phyloP scores from a whole-genome alignment of 2,797 vertebrate species.

The Phalloptychus januarius region DNA sequence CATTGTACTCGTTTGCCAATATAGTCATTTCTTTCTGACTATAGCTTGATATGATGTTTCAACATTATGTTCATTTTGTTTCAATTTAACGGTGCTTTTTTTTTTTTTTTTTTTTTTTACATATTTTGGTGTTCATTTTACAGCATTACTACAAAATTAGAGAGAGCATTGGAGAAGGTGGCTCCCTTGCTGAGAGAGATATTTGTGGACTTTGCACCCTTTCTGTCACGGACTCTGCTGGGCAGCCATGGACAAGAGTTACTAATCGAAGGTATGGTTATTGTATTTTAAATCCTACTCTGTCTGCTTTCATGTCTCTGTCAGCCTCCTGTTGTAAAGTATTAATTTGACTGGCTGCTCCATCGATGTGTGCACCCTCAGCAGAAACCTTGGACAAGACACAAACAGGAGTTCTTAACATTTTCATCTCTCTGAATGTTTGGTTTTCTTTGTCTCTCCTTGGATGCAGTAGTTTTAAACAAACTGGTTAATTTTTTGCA shows the following conservation, averaged over 20 bases:
- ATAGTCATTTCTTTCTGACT: slow-evolving; percentile 20
- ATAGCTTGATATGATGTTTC: slow-evolving; percentile 18
- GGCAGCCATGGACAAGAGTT: slow-evolving; percentile 97
- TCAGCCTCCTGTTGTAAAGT: slow-evolving; percentile 1
- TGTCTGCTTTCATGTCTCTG: slow-evolving; percentile 24
- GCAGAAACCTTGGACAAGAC: slow-evolving; percentile 49
- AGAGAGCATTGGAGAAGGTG: slow-evolving; percentile 90
- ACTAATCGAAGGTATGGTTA: slow-evolving; percentile 92
- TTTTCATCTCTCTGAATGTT: slow-evolving; percentile 37
- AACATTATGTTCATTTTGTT: not conserved
- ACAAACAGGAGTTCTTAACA: slow-evolving; percentile 37
- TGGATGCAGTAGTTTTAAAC: slow-evolving; percentile 48
- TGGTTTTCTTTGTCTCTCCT: slow-evolving; percentile 30
- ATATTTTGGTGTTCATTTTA: slow-evolving; percentile 34
- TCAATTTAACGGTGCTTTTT: slow-evolving; percentile 28
- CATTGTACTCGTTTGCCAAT: slow-evolving; percentile 16
- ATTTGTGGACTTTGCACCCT: slow-evolving; percentile 98
- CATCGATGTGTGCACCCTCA: slow-evolving; percentile 43
- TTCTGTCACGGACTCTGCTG: slow-evolving; percentile 95
- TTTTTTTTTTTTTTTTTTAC: slow-evolving; percentile 21
- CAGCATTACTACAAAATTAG: slow-evolving; percentile 84
- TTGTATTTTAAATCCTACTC: slow-evolving; percentile 19
- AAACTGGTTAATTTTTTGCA: slow-evolving; percentile 38
- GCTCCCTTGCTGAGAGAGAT: slow-evolving; percentile 95
- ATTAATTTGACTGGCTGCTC: slow-evolving; percentile 21